Evolutionary conservation across 2,113 vertebrate genomes (phyloP), one percentile per base, ranked within the genome.

Genomic region (Redunca redunca): DNA sequence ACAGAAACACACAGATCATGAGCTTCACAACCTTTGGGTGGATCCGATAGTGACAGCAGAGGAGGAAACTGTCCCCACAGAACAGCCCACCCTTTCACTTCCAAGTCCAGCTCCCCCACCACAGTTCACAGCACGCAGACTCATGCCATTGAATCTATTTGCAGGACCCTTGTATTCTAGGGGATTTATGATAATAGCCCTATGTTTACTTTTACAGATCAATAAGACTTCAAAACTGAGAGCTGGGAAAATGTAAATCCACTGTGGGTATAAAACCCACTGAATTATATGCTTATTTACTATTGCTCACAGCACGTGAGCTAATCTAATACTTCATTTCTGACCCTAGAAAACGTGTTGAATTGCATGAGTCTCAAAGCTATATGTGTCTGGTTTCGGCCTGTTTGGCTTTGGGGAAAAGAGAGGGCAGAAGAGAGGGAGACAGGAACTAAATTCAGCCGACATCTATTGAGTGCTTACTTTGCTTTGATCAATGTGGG

Each of bases 201-300:
- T 67, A 1, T 57, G 50, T 81, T 88, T 96, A 64, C 91, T 91
- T 25, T 60, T 77, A 83, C 21, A 86, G 88, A 96, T 93, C 90
- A 98, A 90, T 86, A 88, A 91, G 58, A 2, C 81, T 90, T 97
- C 43, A 82, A 91, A 88, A 50, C 43, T 53, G 53, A 87, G 26
- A 97, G n/a, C 50, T 62, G 14, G n/a, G 40, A 87, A 97, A 92
- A 87, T 60, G 77, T 91, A 97, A 97, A 81, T 81, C 33, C 48
- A 96, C 33, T 19, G 4, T 17, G 43, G 30, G 46, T 40, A 23
- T 60, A 90, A 92, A 93, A 94, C 43, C 40, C n/a, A 82, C 48
- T 48, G 60, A 97, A 85, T 89, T 89, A 67, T 46, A 40, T 67
- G 23, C 52, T 95, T 87, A 58, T 43, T 94, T 90, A 74, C 58